Evolutionary conservation across 1,140 invertebrate genomes (phyloP).

Genomic region (Drosophila rhopaloa): DNA sequence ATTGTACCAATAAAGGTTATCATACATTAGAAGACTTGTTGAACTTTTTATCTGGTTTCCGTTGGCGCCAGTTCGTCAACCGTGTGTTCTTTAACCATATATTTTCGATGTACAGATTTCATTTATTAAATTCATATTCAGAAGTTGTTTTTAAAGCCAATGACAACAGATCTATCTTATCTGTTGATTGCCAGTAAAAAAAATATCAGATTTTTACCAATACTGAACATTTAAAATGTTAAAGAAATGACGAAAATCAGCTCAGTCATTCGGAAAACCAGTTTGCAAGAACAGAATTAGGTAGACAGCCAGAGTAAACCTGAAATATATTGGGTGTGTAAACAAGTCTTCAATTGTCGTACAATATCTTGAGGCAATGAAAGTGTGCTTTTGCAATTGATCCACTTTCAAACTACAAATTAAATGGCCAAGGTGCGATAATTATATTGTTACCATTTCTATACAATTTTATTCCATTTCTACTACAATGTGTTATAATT

Average conservation of each 20-base stretch:
- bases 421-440: neutral
- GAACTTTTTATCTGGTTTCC: conserved; percentile 25
- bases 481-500: neutral
- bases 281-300: conserved; percentile 27
- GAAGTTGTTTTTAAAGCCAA: too few relatives aligned
- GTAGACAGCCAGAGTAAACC: neutral
- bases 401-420: conserved; percentile 1
- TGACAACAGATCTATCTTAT: too few relatives aligned
- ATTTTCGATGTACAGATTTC: too few relatives aligned
- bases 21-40: conserved; percentile 13
- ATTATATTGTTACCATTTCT: neutral
- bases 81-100: neutral
- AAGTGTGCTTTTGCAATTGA: conserved; percentile 35
- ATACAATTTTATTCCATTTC: too few relatives aligned
- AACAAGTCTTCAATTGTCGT: conserved; percentile 23
- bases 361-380: conserved; percentile 53
- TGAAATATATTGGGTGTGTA: conserved; percentile 4
- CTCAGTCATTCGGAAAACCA: conserved; percentile 16
- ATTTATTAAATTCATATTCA: too few relatives aligned
- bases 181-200: too few relatives aligned
- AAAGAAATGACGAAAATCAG: conserved; percentile 8
- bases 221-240: conserved; percentile 7
- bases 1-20: conserved; percentile 60
- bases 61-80: neutral
- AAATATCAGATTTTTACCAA: too few relatives aligned